These are phyloP conservation scores for Drosophila pegasa DNA, from an alignment of 2,888 invertebrate species.

Conservation along the genomic window DNA sequence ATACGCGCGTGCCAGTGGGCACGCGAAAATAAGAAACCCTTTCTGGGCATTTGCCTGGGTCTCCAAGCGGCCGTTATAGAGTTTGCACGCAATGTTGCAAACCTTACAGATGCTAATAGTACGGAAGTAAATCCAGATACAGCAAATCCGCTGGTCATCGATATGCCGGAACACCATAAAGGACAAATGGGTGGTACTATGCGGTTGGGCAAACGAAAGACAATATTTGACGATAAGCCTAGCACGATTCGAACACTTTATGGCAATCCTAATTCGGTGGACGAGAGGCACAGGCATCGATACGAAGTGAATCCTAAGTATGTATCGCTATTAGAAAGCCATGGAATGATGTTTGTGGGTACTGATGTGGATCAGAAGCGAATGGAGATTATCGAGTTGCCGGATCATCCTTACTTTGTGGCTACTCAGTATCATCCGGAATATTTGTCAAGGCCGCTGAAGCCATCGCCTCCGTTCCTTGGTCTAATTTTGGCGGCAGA, in stretches of 20 bases:
- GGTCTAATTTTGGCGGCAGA: slow-evolving; percentile 96
- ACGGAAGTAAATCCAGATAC: slow-evolving; percentile 93
- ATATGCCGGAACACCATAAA: slow-evolving; percentile 99
- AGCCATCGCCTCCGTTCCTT: slow-evolving; percentile 97
- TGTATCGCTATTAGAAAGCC: slow-evolving; percentile 90
- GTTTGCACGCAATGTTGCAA: slow-evolving; percentile 94
- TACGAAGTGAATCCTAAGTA: slow-evolving; percentile 98
- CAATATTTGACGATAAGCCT: slow-evolving; percentile 89
- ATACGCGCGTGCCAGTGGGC: slow-evolving; percentile 97
- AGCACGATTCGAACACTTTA: slow-evolving; percentile 90
- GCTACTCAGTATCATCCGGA: slow-evolving; percentile 99
- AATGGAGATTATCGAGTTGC: slow-evolving; percentile 97
- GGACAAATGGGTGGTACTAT: slow-evolving; percentile 98
- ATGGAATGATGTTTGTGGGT: slow-evolving; percentile 95
- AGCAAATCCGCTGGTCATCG: slow-evolving; percentile 93
- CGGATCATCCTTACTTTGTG: slow-evolving; percentile 95
- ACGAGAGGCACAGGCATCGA: slow-evolving; percentile 98
- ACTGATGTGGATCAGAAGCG: slow-evolving; percentile 92
- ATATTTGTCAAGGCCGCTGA: slow-evolving; percentile 95
- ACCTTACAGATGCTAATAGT: slow-evolving; percentile 91
- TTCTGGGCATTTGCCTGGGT: slow-evolving; percentile 98
- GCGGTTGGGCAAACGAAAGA: slow-evolving; percentile 97
- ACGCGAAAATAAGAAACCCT: slow-evolving; percentile 94
- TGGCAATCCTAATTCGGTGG: slow-evolving; percentile 90
- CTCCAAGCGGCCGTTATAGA: slow-evolving; percentile 98